Base-by-base conservation (phyloP, 2,797 vertebrate genomes). In the Limosa lapponica region DNA sequence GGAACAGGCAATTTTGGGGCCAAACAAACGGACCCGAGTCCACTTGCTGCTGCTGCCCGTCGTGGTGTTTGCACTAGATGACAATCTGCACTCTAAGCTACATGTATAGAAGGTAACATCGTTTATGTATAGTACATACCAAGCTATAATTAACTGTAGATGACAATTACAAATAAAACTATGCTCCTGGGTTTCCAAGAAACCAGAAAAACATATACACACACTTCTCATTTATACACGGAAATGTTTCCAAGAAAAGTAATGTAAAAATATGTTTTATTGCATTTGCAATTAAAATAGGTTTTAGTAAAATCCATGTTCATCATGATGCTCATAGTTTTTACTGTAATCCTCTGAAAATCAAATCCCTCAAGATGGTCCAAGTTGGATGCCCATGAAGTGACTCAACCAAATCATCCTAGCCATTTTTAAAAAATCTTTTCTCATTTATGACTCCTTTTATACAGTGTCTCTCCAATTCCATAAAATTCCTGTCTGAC, bases 241-340 rank as follows among this genome's bases (percentile, higher is more conserved):
- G 97, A 98, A 97, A 96, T 88, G 95, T 70, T 98, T 98, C 97
- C 98, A 98, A 98, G 97, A 97, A 98, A 98, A 98, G 97, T 94
- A 94, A 96, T 95, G 82, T 91, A 96, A 97, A 98, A 97, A 96
- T 95, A 96, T 91, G 92, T 94, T 98, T 97, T 96, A 96, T 82
- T 92, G 97, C 96, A 94, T 97, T 96, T 96, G 98, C 97, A 98
- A 98, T 98, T 98, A 98, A 98, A 98, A 98, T 97, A 96, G 92
- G 92, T 96, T 96, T 98, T 87, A 94, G 96, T 97, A 94, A 96
- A 97, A 98, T 95, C 91, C 94, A 90, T 73, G 97, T 95, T 97
- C 93, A 96, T 91, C 81, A 67, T 89, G 88, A 94, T 92, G 88
- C 71, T 95, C 78, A 70, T 91, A 95, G 90, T 77, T 97, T 95